Percentiles rank a stretch among this genome's conserved stretches.
phyloP scores from a whole-genome alignment of 2,888 invertebrate species.

The Strigamia transsilvanica region DNA sequence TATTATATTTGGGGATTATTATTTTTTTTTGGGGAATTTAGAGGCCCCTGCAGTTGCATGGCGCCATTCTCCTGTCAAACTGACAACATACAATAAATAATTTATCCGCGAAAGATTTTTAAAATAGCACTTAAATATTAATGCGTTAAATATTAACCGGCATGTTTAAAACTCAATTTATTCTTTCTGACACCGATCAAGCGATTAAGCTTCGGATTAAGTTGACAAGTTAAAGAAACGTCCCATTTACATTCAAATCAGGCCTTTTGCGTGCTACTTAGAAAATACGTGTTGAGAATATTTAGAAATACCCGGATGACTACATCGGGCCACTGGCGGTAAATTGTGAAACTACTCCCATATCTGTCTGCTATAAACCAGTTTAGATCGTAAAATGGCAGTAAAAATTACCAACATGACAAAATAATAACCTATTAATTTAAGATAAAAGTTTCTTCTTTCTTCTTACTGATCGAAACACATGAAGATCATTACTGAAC shows the following conservation, averaged over 20 bases:
- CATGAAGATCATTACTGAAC: neutral
- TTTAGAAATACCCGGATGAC: slow-evolving; percentile 43
- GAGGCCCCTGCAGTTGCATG: too few species aligned
- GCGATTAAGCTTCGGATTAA: neutral
- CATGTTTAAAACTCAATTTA: neutral
- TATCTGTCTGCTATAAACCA: slow-evolving; percentile 17
- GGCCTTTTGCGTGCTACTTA: slow-evolving; percentile 43
- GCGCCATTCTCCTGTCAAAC: too few species aligned
- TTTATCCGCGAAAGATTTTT: neutral
- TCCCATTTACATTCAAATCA: slow-evolving; percentile 36
- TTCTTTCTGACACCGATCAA: neutral
- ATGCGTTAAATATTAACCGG: neutral
- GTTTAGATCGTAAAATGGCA: neutral
- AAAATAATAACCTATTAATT: slow-evolving; percentile 42
- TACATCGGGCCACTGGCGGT: slow-evolving; percentile 11
- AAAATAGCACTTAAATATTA: neutral
- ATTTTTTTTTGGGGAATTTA: too few species aligned
- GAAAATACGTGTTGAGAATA: slow-evolving; percentile 19
- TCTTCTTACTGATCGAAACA: neutral
- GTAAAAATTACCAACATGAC: slow-evolving; percentile 44
- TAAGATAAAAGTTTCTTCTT: slow-evolving; percentile 14
- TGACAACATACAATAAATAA: neutral
- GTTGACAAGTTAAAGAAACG: neutral
- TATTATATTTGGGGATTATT: too few species aligned
- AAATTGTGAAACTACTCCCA: slow-evolving; percentile 40